Percentiles rank a stretch among this genome's conserved stretches.
Conservation (phyloP, 2,797 vertebrate species). For the Pogonophryne albipinna region DNA sequence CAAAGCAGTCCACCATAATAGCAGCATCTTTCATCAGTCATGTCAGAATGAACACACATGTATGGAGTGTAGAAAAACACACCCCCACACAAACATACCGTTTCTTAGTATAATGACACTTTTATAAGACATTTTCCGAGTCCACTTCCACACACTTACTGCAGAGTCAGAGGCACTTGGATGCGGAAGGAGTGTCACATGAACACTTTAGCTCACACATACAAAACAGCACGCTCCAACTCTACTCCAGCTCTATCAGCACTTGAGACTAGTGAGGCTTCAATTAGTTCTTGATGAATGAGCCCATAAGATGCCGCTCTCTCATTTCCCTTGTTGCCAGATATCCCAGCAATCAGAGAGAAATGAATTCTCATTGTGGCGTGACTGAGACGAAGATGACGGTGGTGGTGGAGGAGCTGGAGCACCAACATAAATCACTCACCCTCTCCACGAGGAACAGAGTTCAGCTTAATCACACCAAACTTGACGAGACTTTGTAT, state of each 20-base stretch:
- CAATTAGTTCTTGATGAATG: constrained; percentile 99
- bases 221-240: constrained; percentile 64
- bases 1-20: constrained; percentile 87
- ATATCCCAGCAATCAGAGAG: constrained; percentile 93
- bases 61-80: constrained; percentile 44
- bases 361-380: constrained; percentile 94
- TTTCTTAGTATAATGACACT: constrained; percentile 30
- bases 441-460: constrained; percentile 53
- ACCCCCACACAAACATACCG: constrained; percentile 16
- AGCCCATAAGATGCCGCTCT: constrained; percentile 95
- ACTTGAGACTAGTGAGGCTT: constrained; percentile 95
- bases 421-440: constrained; percentile 63
- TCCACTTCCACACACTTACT: constrained; percentile 46
- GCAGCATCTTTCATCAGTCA: constrained; percentile 69
- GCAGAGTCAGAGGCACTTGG: constrained; percentile 43
- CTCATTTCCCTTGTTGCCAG: constrained; percentile 95
- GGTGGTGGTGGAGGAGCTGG: constrained; percentile 38
- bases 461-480: constrained; percentile 56
- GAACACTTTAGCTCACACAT: constrained; percentile 63
- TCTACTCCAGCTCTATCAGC: constrained; percentile 91
- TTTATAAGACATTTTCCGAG: constrained; percentile 18
- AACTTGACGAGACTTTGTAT: constrained; percentile 33
- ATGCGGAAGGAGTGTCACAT: constrained; percentile 48
- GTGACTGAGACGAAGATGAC: constrained; percentile 86
- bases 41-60: constrained; percentile 79